These are phyloP conservation scores for Serilophus lunatus DNA, from an alignment of 2,113 vertebrate species.

Conservation along the genomic window DNA sequence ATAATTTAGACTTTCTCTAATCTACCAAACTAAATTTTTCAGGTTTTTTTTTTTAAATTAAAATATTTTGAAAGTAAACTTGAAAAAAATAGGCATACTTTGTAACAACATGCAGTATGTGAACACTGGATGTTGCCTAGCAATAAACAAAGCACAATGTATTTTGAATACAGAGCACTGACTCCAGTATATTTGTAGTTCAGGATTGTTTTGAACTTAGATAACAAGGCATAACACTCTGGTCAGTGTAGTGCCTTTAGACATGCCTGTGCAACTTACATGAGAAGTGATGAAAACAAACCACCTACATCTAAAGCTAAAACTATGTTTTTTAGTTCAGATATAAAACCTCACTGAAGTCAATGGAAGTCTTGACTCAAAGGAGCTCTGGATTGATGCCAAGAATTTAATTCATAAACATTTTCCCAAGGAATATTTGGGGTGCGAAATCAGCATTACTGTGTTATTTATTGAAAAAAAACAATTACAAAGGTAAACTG, in stretches of 20 bases:
- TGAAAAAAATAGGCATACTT: background rate
- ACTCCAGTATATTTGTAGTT: background rate
- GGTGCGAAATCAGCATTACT: background rate
- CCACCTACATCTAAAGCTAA: background rate
- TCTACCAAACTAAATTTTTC: background rate
- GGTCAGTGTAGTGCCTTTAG: background rate
- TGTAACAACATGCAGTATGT: accelerated
- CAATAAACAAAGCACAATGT: background rate
- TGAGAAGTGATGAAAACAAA: background rate
- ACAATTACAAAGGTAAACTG: background rate
- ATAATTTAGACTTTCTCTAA: background rate
- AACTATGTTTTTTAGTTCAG: background rate
- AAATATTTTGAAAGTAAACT: background rate
- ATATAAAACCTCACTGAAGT: background rate
- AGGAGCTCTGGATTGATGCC: background rate
- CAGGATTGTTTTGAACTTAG: background rate
- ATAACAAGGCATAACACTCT: background rate
- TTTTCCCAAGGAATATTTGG: background rate
- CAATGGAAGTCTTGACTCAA: background rate
- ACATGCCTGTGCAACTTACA: background rate
- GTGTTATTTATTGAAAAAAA: background rate
- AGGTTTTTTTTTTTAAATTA: background rate
- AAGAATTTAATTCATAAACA: background rate
- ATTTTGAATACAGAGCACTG: background rate
- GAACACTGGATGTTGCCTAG: background rate